These are phyloP conservation scores for Disparrhopalites patrizii DNA, from an alignment of 2,888 invertebrate species.

Conservation along the genomic window DNA sequence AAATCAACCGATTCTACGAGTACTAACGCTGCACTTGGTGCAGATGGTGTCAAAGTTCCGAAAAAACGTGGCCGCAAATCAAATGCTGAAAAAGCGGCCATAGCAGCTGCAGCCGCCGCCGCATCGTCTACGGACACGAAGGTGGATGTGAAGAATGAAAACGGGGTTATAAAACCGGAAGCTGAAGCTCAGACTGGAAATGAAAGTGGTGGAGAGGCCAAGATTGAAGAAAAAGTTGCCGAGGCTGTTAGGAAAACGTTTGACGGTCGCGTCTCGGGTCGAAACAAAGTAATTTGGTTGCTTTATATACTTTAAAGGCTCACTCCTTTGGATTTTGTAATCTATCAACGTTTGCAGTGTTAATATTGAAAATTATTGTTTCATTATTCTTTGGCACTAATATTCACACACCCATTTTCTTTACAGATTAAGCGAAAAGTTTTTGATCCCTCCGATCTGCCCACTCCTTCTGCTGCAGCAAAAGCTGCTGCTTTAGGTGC, in stretches of 20 bases:
- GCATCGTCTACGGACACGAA: background rate
- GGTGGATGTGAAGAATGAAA: background rate
- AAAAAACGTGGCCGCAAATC: constrained; percentile 28
- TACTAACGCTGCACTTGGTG: background rate
- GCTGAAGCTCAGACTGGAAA: background rate
- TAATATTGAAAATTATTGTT: background rate
- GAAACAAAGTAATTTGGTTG: constrained; percentile 18
- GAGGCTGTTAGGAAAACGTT: constrained; percentile 29
- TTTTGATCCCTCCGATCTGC: constrained; percentile 32
- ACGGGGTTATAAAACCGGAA: background rate
- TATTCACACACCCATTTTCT: no score
- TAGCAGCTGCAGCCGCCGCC: constrained; percentile 1
- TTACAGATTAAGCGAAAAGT: constrained; percentile 31
- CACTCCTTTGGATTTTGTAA: background rate
- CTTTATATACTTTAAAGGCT: background rate
- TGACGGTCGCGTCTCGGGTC: constrained; percentile 26
- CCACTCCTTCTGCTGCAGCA: constrained; percentile 1
- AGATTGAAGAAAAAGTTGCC: constrained; percentile 19
- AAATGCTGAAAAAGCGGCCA: constrained; percentile 11
- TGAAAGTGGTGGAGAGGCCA: background rate
- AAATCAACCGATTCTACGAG: background rate
- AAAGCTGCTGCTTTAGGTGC: background rate
- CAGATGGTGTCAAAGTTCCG: constrained; percentile 7
- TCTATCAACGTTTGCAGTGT: background rate
- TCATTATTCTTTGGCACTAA: no score